These are phyloP conservation scores for Palloptera scutellata DNA, from an alignment of 2,888 invertebrate genomes.

Conservation along the genomic window DNA sequence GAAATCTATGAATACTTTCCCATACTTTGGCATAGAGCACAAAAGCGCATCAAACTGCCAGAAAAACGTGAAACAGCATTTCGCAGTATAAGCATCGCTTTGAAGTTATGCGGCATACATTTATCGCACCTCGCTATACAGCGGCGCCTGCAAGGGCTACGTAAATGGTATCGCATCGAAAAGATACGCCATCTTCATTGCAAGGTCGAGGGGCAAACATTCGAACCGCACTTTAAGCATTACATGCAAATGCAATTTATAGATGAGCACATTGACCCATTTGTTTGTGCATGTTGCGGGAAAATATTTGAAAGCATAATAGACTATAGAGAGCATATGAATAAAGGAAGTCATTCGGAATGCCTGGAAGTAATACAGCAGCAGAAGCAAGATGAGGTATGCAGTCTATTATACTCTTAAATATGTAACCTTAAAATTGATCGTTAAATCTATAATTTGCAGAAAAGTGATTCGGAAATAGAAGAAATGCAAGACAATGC, in stretches of 20 bases:
- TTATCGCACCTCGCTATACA: conserved; percentile 42
- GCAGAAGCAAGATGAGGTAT: conserved; percentile 1
- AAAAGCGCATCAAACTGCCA: conserved; percentile 42
- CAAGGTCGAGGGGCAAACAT: conserved; percentile 44
- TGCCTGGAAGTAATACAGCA: conserved; percentile 30
- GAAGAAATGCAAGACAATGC: no score
- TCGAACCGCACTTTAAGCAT: conserved; percentile 48
- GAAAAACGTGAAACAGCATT: conserved; percentile 47
- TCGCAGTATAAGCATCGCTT: conserved; percentile 44
- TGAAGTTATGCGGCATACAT: conserved; percentile 44
- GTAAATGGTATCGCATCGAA: conserved; percentile 54
- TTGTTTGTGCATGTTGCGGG: conserved; percentile 51
- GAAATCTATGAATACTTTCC: conserved; percentile 54
- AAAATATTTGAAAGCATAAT: conserved; percentile 53
- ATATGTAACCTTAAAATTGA: no score
- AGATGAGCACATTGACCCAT: conserved; percentile 55
- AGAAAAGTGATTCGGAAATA: no score
- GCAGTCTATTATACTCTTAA: background rate
- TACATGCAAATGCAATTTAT: conserved; percentile 53
- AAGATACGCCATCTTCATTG: conserved; percentile 52
- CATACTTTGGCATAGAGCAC: conserved; percentile 49
- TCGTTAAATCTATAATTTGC: no score
- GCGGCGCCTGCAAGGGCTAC: conserved; percentile 48
- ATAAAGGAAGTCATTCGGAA: conserved; percentile 36
- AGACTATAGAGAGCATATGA: conserved; percentile 46